Evolutionary conservation across 1,140 invertebrate species (phyloP).

Genomic region (Leptinotarsa defecta): DNA sequence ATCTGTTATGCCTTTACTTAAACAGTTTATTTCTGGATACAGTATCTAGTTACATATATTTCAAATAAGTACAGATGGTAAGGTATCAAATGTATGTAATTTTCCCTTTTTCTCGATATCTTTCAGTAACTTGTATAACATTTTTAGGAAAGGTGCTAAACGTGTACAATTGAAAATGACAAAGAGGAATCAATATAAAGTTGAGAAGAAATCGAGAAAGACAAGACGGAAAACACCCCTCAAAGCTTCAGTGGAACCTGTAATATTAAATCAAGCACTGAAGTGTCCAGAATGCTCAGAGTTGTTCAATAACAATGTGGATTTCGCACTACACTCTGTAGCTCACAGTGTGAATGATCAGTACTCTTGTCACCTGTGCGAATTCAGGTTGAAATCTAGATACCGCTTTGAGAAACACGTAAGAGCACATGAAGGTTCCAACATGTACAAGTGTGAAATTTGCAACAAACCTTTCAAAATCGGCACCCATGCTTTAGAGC

Average conservation of each 20-base stretch:
- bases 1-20: no score
- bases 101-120: no score
- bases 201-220: slow-evolving; percentile 53
- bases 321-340: slow-evolving; percentile 43
- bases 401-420: slow-evolving; percentile 54
- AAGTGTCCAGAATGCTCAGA: slow-evolving; percentile 44
- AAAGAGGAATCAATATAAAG: slow-evolving; percentile 31
- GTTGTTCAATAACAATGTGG: slow-evolving; percentile 43
- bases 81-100: no score
- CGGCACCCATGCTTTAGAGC: slow-evolving; percentile 55
- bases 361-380: slow-evolving; percentile 54
- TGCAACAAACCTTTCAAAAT: slow-evolving; percentile 59
- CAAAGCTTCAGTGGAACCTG: slow-evolving; percentile 58
- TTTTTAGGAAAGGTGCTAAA: slow-evolving; percentile 13
- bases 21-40: no score
- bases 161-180: background rate
- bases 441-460: slow-evolving; percentile 58
- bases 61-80: no score
- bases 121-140: background rate
- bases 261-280: slow-evolving; percentile 59
- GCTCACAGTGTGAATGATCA: slow-evolving; percentile 50
- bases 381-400: slow-evolving; percentile 53
- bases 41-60: no score
- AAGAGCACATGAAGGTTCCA: slow-evolving; percentile 52
- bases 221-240: slow-evolving; percentile 65